Evolutionary conservation across 30 jellyfish, hydroid and myxozoan genomes (phyloP).

Genomic region (Aurelia aurita): DNA sequence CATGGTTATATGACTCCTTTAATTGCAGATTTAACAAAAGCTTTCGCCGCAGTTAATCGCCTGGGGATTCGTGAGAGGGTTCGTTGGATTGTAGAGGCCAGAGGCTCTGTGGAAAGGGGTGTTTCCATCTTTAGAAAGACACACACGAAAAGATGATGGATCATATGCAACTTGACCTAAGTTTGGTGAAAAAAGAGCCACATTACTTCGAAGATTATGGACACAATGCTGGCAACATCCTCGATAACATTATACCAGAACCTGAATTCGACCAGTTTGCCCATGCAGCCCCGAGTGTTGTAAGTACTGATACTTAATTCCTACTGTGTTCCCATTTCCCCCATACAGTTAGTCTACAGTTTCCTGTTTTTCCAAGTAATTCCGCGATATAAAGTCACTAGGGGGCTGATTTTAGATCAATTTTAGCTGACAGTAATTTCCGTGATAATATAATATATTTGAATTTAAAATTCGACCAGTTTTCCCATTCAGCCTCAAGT

Average conservation of each 20-base stretch:
- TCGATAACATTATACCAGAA: constrained; percentile 88
- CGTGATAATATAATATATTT: too few relatives aligned
- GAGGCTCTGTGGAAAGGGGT: constrained; percentile 49
- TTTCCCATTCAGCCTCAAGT: too few relatives aligned
- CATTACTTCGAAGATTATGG: constrained; percentile 92
- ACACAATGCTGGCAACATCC: constrained; percentile 82
- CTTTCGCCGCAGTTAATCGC: constrained; percentile 28
- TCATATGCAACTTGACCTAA: constrained; percentile 84
- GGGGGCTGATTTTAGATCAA: too few relatives aligned
- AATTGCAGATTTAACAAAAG: constrained; percentile 26
- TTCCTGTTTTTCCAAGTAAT: too few relatives aligned
- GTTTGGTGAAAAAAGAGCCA: constrained; percentile 82
- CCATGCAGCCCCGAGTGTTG: constrained; percentile 77
- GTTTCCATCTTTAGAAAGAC: constrained; percentile 16
- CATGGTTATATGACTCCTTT: constrained; percentile 37
- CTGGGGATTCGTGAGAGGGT: constrained; percentile 63
- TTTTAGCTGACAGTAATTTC: too few relatives aligned
- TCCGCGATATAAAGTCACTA: too few relatives aligned
- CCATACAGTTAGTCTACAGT: too few relatives aligned
- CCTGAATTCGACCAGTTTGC: constrained; percentile 88
- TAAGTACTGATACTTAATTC: constrained; percentile 11
- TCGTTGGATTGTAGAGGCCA: background rate
- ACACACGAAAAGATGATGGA: constrained; percentile 50
- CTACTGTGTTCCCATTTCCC: too few relatives aligned
- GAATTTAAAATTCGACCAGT: too few relatives aligned